Evolutionary conservation across 2,797 vertebrate species (phyloP).

Genomic region (Crocodylus rhombifer): DNA sequence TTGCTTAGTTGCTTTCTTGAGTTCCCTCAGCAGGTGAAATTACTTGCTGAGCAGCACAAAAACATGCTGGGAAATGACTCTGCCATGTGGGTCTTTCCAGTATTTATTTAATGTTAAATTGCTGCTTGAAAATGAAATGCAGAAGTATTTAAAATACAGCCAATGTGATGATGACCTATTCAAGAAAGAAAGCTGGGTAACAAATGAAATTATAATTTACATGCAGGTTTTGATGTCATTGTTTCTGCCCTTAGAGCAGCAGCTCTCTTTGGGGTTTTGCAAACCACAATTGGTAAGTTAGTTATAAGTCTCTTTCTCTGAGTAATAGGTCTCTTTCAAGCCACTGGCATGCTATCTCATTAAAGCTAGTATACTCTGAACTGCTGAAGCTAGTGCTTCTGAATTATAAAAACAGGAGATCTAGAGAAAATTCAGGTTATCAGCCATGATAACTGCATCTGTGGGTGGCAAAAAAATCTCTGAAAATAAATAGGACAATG

Average conservation of each 20-base stretch:
- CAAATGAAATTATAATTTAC: conserved; percentile 49
- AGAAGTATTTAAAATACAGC: conserved; percentile 51
- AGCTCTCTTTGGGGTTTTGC: conserved; percentile 33
- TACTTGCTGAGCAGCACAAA: conserved; percentile 41
- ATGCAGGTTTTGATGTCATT: conserved; percentile 16
- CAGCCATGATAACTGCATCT: background rate
- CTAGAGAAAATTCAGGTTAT: background rate
- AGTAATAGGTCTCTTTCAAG: conserved; percentile 22
- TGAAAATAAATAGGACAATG: conserved; percentile 39
- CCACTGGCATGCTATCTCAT: background rate
- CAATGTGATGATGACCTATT: conserved; percentile 48
- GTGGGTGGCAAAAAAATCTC: conserved; percentile 39
- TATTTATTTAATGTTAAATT: conserved; percentile 65
- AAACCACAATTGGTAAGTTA: conserved; percentile 25
- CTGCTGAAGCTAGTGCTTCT: background rate
- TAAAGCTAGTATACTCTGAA: background rate
- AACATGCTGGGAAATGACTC: conserved; percentile 50
- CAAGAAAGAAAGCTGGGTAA: conserved; percentile 22
- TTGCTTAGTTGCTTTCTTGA: conserved; percentile 44
- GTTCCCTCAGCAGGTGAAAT: conserved; percentile 55
- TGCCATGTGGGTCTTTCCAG: conserved; percentile 27
- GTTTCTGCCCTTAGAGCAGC: conserved; percentile 26
- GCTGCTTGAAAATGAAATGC: conserved; percentile 39
- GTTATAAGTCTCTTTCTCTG: conserved; percentile 13
- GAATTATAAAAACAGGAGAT: background rate